phyloP scores from a whole-genome alignment of 1,140 invertebrate species.

The Scaptodrosophila lebanonensis region DNA sequence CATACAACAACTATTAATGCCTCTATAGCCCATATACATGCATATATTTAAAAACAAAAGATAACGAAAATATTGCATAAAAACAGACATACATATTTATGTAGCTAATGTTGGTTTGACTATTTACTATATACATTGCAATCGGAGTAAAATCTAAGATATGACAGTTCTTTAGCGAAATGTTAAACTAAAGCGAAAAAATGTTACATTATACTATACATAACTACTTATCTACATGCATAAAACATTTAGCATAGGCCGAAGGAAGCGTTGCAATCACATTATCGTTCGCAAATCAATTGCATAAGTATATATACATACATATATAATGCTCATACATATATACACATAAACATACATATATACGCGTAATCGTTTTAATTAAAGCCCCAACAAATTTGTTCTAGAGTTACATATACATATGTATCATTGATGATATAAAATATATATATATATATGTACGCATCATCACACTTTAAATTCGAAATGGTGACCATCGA shows the following conservation, averaged over 20 bases:
- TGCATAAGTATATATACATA: constrained; percentile 31
- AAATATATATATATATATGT: constrained; percentile 24
- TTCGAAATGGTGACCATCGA: constrained; percentile 70
- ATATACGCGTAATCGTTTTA: constrained; percentile 35
- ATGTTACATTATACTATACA: constrained; percentile 24
- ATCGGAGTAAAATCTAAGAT: constrained; percentile 10
- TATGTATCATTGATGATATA: constrained; percentile 14
- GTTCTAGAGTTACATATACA: constrained; percentile 19
- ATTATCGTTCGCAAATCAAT: constrained; percentile 9
- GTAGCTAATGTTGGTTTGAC: constrained; percentile 67
- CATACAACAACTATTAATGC: constrained; percentile 47
- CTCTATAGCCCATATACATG: constrained; percentile 44
- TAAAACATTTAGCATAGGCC: too few species aligned
- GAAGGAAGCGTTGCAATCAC: too few species aligned
- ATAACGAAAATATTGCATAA: constrained; percentile 17
- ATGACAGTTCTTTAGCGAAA: constrained; percentile 38
- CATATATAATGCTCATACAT: constrained; percentile 49
- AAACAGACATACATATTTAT: constrained; percentile 46
- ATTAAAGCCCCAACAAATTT: constrained; percentile 34
- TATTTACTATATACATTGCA: constrained; percentile 35
- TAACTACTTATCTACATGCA: constrained; percentile 10
- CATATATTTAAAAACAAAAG: constrained; percentile 27
- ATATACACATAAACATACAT: constrained; percentile 35
- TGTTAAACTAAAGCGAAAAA: constrained; percentile 26
- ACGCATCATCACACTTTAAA: constrained; percentile 59